A percentile compares a stretch with the other conserved stretches of the same genome.
phyloP scores from a whole-genome alignment of 2,888 invertebrate genomes.

The Cactoblastis cactorum region DNA sequence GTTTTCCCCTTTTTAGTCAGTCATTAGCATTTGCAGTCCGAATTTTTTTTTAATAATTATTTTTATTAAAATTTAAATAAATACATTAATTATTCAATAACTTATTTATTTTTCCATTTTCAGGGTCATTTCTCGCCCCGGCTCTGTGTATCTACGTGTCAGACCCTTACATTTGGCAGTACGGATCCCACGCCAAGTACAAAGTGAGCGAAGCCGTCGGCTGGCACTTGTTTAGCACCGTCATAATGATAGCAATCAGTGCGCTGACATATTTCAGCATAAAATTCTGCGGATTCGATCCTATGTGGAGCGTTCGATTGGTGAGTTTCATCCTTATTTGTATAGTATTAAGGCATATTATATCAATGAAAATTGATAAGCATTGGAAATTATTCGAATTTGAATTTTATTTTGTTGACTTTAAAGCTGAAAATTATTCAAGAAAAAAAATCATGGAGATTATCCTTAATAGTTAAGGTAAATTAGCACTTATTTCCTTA shows the following conservation, averaged over 20 bases:
- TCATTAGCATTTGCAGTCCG: no score
- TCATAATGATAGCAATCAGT: constrained; percentile 27
- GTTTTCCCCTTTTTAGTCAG: no score
- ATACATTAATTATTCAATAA: neutral
- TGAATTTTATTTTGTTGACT: no score
- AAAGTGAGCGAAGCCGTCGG: constrained; percentile 19
- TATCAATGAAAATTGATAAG: no score
- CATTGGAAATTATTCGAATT: no score
- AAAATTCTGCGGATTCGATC: constrained; percentile 72
- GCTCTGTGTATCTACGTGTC: constrained; percentile 60
- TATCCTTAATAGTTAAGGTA: no score
- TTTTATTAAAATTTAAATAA: no score
- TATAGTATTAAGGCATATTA: neutral
- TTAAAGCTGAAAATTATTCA: no score
- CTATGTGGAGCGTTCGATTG: constrained; percentile 82
- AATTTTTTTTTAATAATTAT: no score
- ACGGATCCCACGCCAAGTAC: constrained; percentile 27
- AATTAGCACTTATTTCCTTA: no score
- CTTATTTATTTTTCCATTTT: neutral
- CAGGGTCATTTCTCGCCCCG: constrained; percentile 56
- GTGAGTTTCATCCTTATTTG: constrained; percentile 38
- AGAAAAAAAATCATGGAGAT: no score
- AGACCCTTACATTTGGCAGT: constrained; percentile 60
- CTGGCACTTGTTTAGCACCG: constrained; percentile 36
- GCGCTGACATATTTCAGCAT: constrained; percentile 51